Evolutionary conservation across 2,888 invertebrate species (phyloP).

Genomic region (Sclerodermus sp.): DNA sequence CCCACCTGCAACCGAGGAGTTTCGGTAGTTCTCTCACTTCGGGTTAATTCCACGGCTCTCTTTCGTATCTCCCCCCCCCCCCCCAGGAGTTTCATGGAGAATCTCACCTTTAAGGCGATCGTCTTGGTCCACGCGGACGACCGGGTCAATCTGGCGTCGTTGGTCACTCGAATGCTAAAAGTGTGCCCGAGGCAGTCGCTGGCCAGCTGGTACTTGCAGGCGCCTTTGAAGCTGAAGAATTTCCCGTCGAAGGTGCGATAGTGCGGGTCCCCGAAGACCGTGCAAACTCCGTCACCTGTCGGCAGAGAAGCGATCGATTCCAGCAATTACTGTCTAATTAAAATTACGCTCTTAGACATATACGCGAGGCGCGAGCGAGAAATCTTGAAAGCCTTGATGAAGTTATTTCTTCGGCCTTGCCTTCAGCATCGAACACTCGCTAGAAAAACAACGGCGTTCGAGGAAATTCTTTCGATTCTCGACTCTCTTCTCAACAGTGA

Average conservation of each 20-base stretch:
- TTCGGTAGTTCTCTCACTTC: too few species aligned
- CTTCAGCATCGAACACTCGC: neutral
- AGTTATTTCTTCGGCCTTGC: neutral
- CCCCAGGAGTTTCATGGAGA: too few species aligned
- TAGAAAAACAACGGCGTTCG: neutral
- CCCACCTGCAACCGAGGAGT: constrained; percentile 61
- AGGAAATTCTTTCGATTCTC: neutral
- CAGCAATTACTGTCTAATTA: too few species aligned
- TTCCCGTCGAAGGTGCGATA: constrained; percentile 94
- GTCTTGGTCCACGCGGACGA: constrained; percentile 91
- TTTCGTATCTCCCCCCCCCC: too few species aligned
- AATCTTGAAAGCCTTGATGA: neutral
- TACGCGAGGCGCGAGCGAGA: too few species aligned
- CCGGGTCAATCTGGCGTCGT: constrained; percentile 78
- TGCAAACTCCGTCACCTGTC: constrained; percentile 82
- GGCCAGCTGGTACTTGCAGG: constrained; percentile 87
- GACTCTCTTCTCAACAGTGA: too few species aligned
- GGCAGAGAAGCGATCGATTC: constrained; percentile 16
- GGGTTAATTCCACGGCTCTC: too few species aligned
- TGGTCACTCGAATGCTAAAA: constrained; percentile 87
- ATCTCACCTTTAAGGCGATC: constrained; percentile 76
- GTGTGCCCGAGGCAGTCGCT: constrained; percentile 78
- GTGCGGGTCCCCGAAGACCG: constrained; percentile 93
- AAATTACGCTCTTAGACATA: too few species aligned
- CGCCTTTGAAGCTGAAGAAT: constrained; percentile 90